Evolutionary conservation across 2,888 invertebrate species (phyloP).

Genomic region (Augiades crinisus): DNA sequence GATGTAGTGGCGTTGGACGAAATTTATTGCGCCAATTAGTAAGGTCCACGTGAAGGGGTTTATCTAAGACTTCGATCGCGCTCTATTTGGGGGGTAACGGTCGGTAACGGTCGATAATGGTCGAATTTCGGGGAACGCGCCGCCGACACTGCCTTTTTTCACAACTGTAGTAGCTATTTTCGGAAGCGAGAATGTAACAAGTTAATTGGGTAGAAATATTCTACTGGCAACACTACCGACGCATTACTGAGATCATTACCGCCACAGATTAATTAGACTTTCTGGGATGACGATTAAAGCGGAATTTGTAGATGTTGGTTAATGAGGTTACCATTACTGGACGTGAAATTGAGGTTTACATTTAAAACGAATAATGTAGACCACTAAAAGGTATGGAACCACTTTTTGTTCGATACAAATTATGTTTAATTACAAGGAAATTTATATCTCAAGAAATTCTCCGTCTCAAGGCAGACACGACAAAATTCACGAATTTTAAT

Average conservation of each 20-base stretch:
- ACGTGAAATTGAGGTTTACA: slow-evolving; percentile 7
- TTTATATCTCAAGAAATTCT: slow-evolving; percentile 46
- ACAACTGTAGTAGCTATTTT: slow-evolving; percentile 58
- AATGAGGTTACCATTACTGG: slow-evolving; percentile 27
- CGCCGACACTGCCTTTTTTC: slow-evolving; percentile 50
- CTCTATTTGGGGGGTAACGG: slow-evolving; percentile 79
- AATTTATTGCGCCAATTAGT: slow-evolving; percentile 81
- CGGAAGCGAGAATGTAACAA: slow-evolving; percentile 78
- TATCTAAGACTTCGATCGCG: slow-evolving; percentile 65
- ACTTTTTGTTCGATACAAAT: slow-evolving; percentile 50
- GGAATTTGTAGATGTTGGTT: slow-evolving; percentile 26
- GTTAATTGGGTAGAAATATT: slow-evolving; percentile 77
- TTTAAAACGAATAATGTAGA: slow-evolving; percentile 21
- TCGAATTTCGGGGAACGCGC: slow-evolving; percentile 68
- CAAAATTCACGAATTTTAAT: slow-evolving; percentile 73
- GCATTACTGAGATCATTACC: slow-evolving; percentile 55
- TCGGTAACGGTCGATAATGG: slow-evolving; percentile 75
- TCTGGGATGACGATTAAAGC: slow-evolving; percentile 28
- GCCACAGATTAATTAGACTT: slow-evolving; percentile 63
- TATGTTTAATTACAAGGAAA: slow-evolving; percentile 56
- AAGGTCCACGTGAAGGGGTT: slow-evolving; percentile 69
- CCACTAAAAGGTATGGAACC: slow-evolving; percentile 31
- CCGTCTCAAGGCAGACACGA: slow-evolving; percentile 43
- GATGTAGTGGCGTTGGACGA: slow-evolving; percentile 59
- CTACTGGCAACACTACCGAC: slow-evolving; percentile 55